Evolutionary conservation across 2,888 invertebrate genomes (phyloP), one percentile per base, ranked within the genome.

Genomic region (Pteria penguin): DNA sequence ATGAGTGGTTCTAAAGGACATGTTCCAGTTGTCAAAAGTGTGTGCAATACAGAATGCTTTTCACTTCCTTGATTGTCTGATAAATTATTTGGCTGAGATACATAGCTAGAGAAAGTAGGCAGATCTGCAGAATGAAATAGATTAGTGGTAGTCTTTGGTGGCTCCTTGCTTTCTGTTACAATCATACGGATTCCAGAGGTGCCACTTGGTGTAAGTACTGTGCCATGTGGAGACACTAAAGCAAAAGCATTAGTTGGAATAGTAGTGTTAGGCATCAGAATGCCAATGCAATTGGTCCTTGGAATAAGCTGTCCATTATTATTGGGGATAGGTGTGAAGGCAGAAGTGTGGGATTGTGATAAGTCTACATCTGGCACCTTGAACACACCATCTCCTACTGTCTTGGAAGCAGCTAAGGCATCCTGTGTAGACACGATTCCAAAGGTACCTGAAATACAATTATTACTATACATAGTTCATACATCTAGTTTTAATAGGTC

Each of bases 21-120:
- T 14, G 72, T 60, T 22, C 57, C 58, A n/a, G 74, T 70, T 2
- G 81, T 76, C 54, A 83, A 57, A 36, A 83, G 69, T 36, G 69
- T 73, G 24, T 83, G 79, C 24, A 83, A 29, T 62, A 81, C 58
- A 26, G 77, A 74, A n/a, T 61, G 54, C 45, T 81, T 81, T 22
- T 79, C 77, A 18, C 54, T 52, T 32, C 36, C 65, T 11, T 65
- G 36, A 11, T 33, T 36, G 5, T 32, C 32, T 18, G 65, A 24
- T 4, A 36, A 24, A 22, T 57, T 57, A 22, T 29, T 57, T 26
- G 29, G 8, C 5, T 29, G 18, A 24, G 68, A 29, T 29, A 27
- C 29, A n/a, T 27, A 33, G 31, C n/a, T 26, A 8, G 60, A 60
- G 27, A 60, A 60, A 22, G 60, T 1, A 11, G 60, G 27, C 27